Evolutionary conservation across 2,888 invertebrate species (phyloP).

Genomic region (Theodoxus fluviatilis): DNA sequence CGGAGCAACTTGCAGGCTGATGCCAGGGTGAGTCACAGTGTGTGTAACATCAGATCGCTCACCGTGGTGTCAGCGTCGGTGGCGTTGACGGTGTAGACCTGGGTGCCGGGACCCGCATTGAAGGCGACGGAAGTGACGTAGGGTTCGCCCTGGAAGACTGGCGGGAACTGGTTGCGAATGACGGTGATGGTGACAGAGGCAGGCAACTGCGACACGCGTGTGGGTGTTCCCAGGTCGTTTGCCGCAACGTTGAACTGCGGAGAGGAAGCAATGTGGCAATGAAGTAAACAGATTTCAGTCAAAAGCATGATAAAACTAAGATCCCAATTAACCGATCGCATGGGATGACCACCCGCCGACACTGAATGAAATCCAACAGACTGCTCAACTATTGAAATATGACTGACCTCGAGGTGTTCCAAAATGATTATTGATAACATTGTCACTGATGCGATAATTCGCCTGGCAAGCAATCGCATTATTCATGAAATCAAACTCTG

Average conservation of each 20-base stretch:
- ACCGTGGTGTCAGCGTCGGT: conserved; percentile 51
- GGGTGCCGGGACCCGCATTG: conserved; percentile 40
- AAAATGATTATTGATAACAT: too few species aligned
- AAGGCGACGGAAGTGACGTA: conserved; percentile 43
- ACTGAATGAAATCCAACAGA: too few species aligned
- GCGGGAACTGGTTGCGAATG: conserved; percentile 46
- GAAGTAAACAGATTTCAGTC: too few species aligned
- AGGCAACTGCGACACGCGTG: conserved; percentile 78
- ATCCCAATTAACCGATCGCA: too few species aligned
- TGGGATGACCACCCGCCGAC: too few species aligned
- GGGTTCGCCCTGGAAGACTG: conserved; percentile 42
- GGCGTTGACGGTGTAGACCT: conserved; percentile 44
- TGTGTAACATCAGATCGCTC: conserved; percentile 26
- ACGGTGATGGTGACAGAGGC: conserved; percentile 58
- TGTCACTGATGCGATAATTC: too few species aligned
- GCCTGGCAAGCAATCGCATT: too few species aligned
- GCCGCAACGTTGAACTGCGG: conserved; percentile 75
- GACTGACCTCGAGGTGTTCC: too few species aligned
- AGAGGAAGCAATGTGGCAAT: too few species aligned
- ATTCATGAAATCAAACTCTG: too few species aligned
- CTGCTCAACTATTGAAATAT: too few species aligned
- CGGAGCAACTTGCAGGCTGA: not conserved
- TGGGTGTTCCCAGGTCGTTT: conserved; percentile 85
- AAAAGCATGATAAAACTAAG: too few species aligned
- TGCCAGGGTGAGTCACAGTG: not conserved